Conservation (phyloP, 2,888 invertebrate species). For the Synergus japonicus region DNA sequence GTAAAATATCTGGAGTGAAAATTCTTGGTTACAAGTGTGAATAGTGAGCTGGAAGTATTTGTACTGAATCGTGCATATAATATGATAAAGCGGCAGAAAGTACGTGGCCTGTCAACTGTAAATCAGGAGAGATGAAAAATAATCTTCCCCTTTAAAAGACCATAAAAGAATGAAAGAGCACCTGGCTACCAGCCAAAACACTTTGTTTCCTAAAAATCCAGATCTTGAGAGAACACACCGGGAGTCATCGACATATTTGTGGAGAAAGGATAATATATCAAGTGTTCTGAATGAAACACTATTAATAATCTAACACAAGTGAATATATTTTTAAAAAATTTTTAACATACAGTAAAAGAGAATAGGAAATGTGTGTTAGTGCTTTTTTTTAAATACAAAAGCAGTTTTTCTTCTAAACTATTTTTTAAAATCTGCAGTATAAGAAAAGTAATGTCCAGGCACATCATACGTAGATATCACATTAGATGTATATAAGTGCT, state of each 20-base stretch:
- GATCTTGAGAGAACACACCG: constrained; percentile 20
- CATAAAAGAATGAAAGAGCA: constrained; percentile 37
- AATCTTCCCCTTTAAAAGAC: constrained; percentile 26
- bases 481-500: constrained; percentile 41
- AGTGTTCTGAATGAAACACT: not conserved
- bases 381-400: not conserved
- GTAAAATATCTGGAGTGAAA: constrained; percentile 36
- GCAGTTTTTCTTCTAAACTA: not conserved
- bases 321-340: not conserved
- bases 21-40: constrained; percentile 39
- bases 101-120: constrained; percentile 36
- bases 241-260: constrained; percentile 10
- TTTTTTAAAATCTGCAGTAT: not conserved
- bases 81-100: constrained; percentile 35
- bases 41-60: constrained; percentile 32
- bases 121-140: constrained; percentile 36
- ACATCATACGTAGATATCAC: not conserved
- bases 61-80: constrained; percentile 36
- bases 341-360: not conserved
- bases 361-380: not conserved
- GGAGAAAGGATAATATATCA: constrained; percentile 1
- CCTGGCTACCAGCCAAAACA: constrained; percentile 29
- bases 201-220: constrained; percentile 30
- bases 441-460: not conserved
- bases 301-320: not conserved